Evolutionary conservation across 2,113 vertebrate species (phyloP), one percentile per base, ranked within the genome.

Genomic region (Setophaga coronata): DNA sequence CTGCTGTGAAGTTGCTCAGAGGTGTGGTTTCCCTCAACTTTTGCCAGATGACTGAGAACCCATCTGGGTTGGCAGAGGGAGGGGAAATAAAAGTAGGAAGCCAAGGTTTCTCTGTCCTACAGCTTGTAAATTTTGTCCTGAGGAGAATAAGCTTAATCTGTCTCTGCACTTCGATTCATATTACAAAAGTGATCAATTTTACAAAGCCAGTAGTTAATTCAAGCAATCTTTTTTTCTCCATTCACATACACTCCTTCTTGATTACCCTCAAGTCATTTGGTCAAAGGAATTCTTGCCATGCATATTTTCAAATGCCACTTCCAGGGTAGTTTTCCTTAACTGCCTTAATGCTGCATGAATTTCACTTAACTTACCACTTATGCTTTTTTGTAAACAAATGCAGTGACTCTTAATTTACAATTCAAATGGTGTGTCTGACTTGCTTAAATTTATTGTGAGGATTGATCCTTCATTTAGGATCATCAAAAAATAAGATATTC

Each of bases 11-110:
- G 82, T 61, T 88, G 70, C 74, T 93, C n/a, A 88, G 36, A 93
- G 92, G 87, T 92, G 95, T 82, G 74, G 88, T 80, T 96, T 97
- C n/a, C 88, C 82, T 94, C 74, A 45, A 0, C 57, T 79, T 95
- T 74, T 85, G 57, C 88, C 73, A 95, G 87, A 45, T 79, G 74
- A 92, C 90, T 94, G 70, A 92, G 91, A 93, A 72, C 21, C 70
- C 70, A 72, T 90, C 66, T 93, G 48, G 18, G 15, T 16, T 89
- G 67, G 69, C 77, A 95, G 47, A 71, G 25, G 18, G 25, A 67
- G 18, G n/a, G 70, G 45, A 94, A 88, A 57, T 66, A 47, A 26
- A 77, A 66, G 47, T 28, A 53, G 23, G 15, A 82, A 82, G 48
- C 67, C 31, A 56, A 87, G 18, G 17, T 84, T 89, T 82, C 42